Evolutionary conservation across 2,888 invertebrate genomes (phyloP).

Genomic region (Agelastica alni): DNA sequence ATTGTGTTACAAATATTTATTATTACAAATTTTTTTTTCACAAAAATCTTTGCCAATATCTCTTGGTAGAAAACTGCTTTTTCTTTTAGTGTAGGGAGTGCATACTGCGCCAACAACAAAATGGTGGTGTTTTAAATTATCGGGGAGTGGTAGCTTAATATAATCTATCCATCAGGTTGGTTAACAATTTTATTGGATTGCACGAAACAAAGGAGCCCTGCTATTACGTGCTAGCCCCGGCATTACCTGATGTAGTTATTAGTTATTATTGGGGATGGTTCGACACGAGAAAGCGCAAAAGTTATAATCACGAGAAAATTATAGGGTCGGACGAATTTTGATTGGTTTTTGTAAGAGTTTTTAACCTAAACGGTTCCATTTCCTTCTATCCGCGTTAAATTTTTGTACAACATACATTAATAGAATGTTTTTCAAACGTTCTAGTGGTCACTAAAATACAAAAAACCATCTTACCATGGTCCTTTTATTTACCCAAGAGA

Average conservation of each 20-base stretch:
- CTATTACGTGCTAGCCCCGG: slow-evolving; percentile 21
- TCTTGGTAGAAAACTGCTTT: no score
- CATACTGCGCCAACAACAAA: slow-evolving; percentile 20
- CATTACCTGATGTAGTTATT: slow-evolving; percentile 23
- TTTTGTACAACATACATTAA: no score
- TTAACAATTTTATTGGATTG: slow-evolving; percentile 31
- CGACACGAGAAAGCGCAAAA: slow-evolving; percentile 17
- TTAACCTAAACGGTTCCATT: no score
- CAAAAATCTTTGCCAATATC: no score
- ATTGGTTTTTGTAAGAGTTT: slow-evolving; percentile 8
- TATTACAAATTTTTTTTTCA: no score
- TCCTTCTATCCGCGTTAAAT: no score
- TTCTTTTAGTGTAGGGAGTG: no score
- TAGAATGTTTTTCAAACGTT: no score
- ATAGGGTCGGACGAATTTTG: slow-evolving; percentile 11
- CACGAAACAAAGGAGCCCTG: slow-evolving; percentile 20
- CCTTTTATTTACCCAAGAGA: no score
- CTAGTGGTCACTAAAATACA: no score
- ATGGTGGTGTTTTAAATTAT: slow-evolving; percentile 28
- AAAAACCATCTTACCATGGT: no score
- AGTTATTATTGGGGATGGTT: slow-evolving; percentile 24
- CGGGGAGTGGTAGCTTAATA: slow-evolving; percentile 26
- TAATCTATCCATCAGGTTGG: slow-evolving; percentile 18
- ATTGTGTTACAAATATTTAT: no score
- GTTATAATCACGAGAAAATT: slow-evolving; percentile 16